These are phyloP conservation scores for Pseudococcus viburni DNA, from an alignment of 2,888 invertebrate genomes.

Conservation along the genomic window DNA sequence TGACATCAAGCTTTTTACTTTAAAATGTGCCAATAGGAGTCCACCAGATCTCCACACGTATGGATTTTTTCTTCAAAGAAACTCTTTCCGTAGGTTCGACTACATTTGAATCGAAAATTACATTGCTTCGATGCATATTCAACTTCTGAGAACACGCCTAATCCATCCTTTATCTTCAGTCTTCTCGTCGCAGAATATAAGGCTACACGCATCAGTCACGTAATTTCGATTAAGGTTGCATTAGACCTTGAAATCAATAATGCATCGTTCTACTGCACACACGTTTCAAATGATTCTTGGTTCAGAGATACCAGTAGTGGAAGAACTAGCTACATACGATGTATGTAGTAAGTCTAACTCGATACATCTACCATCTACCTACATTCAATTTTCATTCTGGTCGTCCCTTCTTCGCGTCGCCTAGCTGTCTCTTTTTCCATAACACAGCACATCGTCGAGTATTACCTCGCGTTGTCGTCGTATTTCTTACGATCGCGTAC, in stretches of 20 bases:
- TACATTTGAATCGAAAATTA: background rate
- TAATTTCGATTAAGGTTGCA: slow-evolving; percentile 26
- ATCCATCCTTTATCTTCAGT: too few species aligned
- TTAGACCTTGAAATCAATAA: slow-evolving; percentile 54
- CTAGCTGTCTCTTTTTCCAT: too few species aligned
- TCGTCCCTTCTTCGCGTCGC: too few species aligned
- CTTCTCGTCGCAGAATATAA: background rate
- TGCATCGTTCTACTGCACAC: slow-evolving; percentile 1
- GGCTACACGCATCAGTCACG: background rate
- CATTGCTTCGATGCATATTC: background rate
- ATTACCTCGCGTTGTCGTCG: too few species aligned
- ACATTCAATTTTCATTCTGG: background rate
- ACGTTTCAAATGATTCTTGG: background rate
- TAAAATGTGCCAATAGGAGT: too few species aligned
- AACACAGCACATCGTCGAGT: too few species aligned
- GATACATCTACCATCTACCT: background rate
- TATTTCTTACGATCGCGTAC: background rate
- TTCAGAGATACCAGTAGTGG: background rate
- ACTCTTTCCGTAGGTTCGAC: too few species aligned
- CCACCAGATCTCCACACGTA: too few species aligned
- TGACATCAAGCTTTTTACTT: too few species aligned
- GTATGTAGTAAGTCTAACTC: background rate
- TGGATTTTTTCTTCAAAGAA: too few species aligned
- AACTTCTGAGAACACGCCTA: background rate
- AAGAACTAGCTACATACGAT: too few species aligned